Evolutionary conservation across 2,888 invertebrate genomes (phyloP).

Genomic region (Amiota mariae): DNA sequence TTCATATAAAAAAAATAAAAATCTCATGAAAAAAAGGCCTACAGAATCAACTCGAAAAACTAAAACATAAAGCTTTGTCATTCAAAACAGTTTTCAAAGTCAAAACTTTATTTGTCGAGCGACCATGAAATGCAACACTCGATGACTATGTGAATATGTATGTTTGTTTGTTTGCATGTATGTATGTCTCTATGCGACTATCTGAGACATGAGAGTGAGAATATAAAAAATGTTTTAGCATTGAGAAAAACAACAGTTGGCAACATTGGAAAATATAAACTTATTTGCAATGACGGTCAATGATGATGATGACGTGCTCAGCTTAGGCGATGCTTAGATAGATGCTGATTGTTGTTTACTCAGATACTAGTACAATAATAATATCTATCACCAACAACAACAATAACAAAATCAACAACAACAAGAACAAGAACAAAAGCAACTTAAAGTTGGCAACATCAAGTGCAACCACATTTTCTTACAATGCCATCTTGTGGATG

Average conservation of each 20-base stretch:
- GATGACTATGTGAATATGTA: no score
- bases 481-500: conserved; percentile 59
- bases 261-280: conserved; percentile 20
- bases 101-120: conserved; percentile 43
- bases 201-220: background rate
- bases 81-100: conserved; percentile 59
- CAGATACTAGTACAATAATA: no score
- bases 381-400: background rate
- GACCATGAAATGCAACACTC: conserved; percentile 56
- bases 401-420: background rate
- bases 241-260: conserved; percentile 32
- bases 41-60: no score
- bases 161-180: background rate
- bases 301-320: conserved; percentile 52
- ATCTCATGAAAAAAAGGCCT: no score
- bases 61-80: conserved; percentile 48
- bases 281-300: conserved; percentile 50
- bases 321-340: conserved; percentile 38
- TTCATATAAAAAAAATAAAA: no score
- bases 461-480: conserved; percentile 65
- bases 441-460: conserved; percentile 43
- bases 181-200: background rate
- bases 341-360: conserved; percentile 32
- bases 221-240: conserved; percentile 21
- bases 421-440: conserved; percentile 6